Conservation (phyloP, 23 tunicate species). For the Trididemnum clinides region DNA sequence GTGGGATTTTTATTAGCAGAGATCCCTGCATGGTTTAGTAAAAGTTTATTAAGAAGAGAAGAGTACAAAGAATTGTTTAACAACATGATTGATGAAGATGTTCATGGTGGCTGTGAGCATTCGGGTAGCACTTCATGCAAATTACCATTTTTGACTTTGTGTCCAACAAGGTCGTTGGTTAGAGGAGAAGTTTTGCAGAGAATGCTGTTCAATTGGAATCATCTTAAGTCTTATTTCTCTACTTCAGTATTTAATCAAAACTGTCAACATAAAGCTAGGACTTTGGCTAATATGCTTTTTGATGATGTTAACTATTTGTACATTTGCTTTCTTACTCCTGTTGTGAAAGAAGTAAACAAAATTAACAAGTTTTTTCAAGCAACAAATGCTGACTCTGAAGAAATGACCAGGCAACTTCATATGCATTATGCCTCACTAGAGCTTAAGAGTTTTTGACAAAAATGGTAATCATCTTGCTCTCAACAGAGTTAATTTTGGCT, state of each 20-base stretch:
- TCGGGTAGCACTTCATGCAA: background rate
- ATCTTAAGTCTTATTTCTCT: constrained; percentile 3
- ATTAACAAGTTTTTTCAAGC: constrained; percentile 28
- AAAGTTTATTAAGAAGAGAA: constrained; percentile 12
- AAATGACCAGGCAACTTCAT: background rate
- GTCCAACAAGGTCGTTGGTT: constrained; percentile 10
- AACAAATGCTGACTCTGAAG: constrained; percentile 41
- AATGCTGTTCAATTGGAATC: background rate
- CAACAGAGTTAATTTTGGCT: constrained; percentile 13
- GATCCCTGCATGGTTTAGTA: constrained; percentile 12
- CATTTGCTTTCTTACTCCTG: constrained; percentile 4
- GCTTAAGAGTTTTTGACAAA: background rate
- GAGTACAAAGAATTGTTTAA: constrained; percentile 17
- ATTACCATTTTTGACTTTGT: constrained; percentile 1
- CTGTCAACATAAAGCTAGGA: constrained; percentile 4
- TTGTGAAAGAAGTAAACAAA: constrained; percentile 19
- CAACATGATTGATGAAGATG: constrained; percentile 15
- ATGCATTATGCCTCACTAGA: constrained; percentile 5
- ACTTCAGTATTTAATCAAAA: background rate
- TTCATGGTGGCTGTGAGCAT: background rate
- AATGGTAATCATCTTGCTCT: background rate
- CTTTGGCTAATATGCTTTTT: background rate
- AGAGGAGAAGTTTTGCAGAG: constrained; percentile 21
- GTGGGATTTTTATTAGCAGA: constrained; percentile 9
- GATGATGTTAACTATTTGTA: constrained; percentile 12